Conservation (phyloP, 2,888 invertebrate species). For the Conops quadrifasciatus region DNA sequence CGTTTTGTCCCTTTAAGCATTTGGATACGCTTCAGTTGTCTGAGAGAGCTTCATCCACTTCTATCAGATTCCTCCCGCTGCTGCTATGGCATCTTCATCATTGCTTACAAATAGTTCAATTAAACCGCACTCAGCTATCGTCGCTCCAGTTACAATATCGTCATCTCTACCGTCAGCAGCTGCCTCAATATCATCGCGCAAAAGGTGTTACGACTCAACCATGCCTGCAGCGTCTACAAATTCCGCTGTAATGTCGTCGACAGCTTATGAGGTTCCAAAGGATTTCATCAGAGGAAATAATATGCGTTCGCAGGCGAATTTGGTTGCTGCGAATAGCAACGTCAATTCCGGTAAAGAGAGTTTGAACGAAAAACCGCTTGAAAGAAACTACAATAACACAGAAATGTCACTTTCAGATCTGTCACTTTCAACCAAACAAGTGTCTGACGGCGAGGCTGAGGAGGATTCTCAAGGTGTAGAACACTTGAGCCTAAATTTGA, state of each 20-base stretch:
- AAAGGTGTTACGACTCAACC: constrained; percentile 61
- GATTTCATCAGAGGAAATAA: constrained; percentile 36
- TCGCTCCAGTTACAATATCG: constrained; percentile 42
- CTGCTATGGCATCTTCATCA: constrained; percentile 63
- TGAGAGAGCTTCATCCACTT: background rate
- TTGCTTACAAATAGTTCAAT: constrained; percentile 60
- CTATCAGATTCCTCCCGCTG: constrained; percentile 8
- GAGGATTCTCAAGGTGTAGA: too few relatives aligned
- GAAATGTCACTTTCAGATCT: too few relatives aligned
- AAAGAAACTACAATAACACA: too few relatives aligned
- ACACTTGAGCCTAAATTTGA: constrained; percentile 3
- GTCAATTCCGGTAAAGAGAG: constrained; percentile 10
- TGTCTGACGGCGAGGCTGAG: too few relatives aligned
- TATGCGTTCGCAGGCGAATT: constrained; percentile 21
- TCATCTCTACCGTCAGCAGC: constrained; percentile 40
- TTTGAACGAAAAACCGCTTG: constrained; percentile 18
- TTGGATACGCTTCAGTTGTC: too few relatives aligned
- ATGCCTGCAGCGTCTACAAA: constrained; percentile 50
- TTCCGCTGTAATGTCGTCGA: constrained; percentile 42
- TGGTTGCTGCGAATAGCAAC: constrained; percentile 8
- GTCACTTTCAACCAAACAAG: too few relatives aligned
- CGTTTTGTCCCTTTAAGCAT: too few relatives aligned
- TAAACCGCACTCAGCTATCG: constrained; percentile 51
- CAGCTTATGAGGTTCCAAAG: constrained; percentile 37
- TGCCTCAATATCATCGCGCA: constrained; percentile 55